Evolutionary conservation across 2,797 vertebrate genomes (phyloP), one percentile per base, ranked within the genome.

Genomic region (Crenuchus spilurus): DNA sequence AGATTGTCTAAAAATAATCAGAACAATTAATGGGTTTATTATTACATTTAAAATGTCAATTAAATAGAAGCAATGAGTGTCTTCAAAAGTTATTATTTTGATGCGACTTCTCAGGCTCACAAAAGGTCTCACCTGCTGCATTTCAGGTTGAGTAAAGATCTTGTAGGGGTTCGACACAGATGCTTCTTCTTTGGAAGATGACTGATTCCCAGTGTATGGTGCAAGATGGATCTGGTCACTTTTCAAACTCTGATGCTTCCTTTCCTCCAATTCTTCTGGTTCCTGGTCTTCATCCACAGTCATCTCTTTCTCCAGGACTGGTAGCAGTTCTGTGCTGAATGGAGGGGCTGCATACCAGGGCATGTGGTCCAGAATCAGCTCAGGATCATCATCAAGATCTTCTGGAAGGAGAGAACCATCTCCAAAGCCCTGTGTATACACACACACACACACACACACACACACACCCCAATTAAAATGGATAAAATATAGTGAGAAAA

Each of bases 221-320:
- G 28, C 41, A 0, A 22, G 26, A 55, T 11, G 28, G 7, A 68
- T 58, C 49, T 67, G 52, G 39, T 81, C 72, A 0, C 30, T 31
- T 30, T 11, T 14, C 54, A 28, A 77, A 75, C 33, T 28, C 24
- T 16, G 79, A 76, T 72, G 72, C 28, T 82, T 73, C n/a, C 75
- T 78, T 24, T 83, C 67, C 4, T 65, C 75, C 5, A 75, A 61
- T 13, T 93, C 91, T 3, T 90, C 89, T 57, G 93, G 91, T 16
- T 93, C 92, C 3, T 81, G 70, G 2, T 95, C 94, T 10, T 96
- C 95, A 42, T 98, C 97, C 54, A 98, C 96, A 6, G 94, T 60
- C 94, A 99, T 96, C 77, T 99, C 96, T 70, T 80, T 84, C 60
- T 94, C 92, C 80, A 90, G 89, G 44, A 70, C 67, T 0, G 75